These are phyloP conservation scores for Pedicia rivosa DNA, from an alignment of 2,888 invertebrate species.

Conservation along the genomic window DNA sequence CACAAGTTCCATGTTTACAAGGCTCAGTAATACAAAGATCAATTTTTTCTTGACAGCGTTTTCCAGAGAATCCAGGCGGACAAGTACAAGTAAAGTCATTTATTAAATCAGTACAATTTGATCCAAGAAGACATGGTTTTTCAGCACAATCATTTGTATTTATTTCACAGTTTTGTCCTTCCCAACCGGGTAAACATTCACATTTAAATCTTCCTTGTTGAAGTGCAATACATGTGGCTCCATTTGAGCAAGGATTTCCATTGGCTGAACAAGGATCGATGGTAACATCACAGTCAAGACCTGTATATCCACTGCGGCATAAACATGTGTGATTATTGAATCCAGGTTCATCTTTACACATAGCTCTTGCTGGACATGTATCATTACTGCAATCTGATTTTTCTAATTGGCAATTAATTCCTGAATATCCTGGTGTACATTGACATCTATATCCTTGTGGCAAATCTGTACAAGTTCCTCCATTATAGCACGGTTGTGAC, in stretches of 20 bases:
- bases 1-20: conserved; percentile 86
- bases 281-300: conserved; percentile 78
- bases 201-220: conserved; percentile 89
- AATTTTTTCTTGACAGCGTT: conserved; percentile 89
- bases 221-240: conserved; percentile 74
- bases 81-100: conserved; percentile 90
- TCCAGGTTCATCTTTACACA: conserved; percentile 92
- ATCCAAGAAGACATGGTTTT: conserved; percentile 75
- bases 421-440: conserved; percentile 73
- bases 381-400: conserved; percentile 74
- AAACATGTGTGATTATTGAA: conserved; percentile 81
- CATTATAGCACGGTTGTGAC: conserved; percentile 86
- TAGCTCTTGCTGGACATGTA: conserved; percentile 88
- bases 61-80: conserved; percentile 88
- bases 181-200: conserved; percentile 94
- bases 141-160: conserved; percentile 90
- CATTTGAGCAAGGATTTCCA: conserved; percentile 83
- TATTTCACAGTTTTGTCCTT: conserved; percentile 86
- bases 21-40: conserved; percentile 81
- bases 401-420: conserved; percentile 92
- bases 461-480: conserved; percentile 78
- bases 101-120: conserved; percentile 86
- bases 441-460: conserved; percentile 87
- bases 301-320: conserved; percentile 89
- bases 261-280: conserved; percentile 81